These are phyloP conservation scores for Acinonyx jubatus DNA, from an alignment of 2,113 vertebrate species.

Conservation along the genomic window DNA sequence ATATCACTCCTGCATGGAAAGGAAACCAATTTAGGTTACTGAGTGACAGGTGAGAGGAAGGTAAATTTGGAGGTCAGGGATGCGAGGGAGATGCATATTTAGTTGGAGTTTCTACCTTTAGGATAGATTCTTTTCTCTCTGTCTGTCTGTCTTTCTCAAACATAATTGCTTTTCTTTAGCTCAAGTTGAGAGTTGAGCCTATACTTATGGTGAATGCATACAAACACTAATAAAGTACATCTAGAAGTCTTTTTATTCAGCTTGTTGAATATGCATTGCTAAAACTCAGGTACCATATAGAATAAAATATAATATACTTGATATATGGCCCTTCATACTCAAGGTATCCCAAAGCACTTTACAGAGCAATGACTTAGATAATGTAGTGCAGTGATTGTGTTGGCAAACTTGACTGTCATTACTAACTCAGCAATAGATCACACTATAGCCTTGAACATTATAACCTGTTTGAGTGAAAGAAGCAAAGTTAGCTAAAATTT, in stretches of 20 bases:
- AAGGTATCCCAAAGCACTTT: conserved; percentile 82
- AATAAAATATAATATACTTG: conserved; percentile 79
- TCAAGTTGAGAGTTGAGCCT: conserved; percentile 17
- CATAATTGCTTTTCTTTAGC: neutral
- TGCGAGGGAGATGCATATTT: neutral
- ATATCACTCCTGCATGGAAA: neutral
- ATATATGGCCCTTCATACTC: conserved; percentile 81
- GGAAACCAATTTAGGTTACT: conserved; percentile 10
- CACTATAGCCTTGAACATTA: conserved; percentile 47
- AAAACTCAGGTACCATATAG: conserved; percentile 69
- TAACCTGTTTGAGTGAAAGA: conserved; percentile 66
- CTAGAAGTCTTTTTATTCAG: conserved; percentile 67
- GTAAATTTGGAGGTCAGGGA: neutral
- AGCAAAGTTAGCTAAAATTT: conserved; percentile 72
- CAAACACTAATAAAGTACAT: conserved; percentile 53
- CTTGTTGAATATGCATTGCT: conserved; percentile 81
- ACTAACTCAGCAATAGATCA: conserved; percentile 77
- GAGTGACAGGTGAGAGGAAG: neutral
- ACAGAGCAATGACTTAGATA: conserved; percentile 81
- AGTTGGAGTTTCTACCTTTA: conserved; percentile 2
- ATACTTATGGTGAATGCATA: conserved; percentile 38
- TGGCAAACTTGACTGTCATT: conserved; percentile 81
- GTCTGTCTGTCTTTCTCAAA: neutral
- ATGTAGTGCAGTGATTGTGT: conserved; percentile 78
- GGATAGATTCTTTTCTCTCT: neutral